Evolutionary conservation across 2,113 vertebrate species (phyloP).

Genomic region (Neopipo cinnamomea): DNA sequence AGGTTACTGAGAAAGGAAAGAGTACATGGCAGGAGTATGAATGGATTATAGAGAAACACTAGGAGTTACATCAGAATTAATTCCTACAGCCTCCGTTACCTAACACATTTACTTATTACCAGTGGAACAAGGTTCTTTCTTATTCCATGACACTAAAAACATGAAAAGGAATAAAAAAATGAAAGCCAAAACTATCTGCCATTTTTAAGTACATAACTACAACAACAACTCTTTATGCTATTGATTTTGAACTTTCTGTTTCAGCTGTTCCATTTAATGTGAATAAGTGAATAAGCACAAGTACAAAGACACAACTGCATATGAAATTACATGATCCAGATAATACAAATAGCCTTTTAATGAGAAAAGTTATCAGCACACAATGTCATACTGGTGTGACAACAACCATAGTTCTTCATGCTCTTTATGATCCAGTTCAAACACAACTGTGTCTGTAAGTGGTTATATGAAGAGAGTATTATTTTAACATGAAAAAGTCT

Average conservation of each 20-base stretch:
- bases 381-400: neutral
- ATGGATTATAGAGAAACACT: neutral
- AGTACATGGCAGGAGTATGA: neutral
- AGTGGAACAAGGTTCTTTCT: neutral
- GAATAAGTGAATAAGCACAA: neutral
- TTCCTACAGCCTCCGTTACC: accelerated
- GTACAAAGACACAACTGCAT: neutral
- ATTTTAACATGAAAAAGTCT: neutral
- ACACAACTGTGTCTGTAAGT: neutral
- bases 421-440: neutral
- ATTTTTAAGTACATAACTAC: neutral
- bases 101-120: neutral
- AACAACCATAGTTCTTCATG: neutral
- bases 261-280: neutral
- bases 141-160: neutral
- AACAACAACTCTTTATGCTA: neutral
- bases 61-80: neutral
- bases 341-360: neutral
- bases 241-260: neutral
- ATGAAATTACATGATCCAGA: neutral
- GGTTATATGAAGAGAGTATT: neutral
- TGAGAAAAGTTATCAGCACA: neutral
- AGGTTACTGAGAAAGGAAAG: neutral
- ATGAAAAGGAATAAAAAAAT: neutral
- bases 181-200: neutral